Percentiles rank a stretch among this genome's conserved stretches.
These are phyloP conservation scores for Leptoclinus maculatus DNA, from an alignment of 2,797 vertebrate genomes.

Conservation along the genomic window DNA sequence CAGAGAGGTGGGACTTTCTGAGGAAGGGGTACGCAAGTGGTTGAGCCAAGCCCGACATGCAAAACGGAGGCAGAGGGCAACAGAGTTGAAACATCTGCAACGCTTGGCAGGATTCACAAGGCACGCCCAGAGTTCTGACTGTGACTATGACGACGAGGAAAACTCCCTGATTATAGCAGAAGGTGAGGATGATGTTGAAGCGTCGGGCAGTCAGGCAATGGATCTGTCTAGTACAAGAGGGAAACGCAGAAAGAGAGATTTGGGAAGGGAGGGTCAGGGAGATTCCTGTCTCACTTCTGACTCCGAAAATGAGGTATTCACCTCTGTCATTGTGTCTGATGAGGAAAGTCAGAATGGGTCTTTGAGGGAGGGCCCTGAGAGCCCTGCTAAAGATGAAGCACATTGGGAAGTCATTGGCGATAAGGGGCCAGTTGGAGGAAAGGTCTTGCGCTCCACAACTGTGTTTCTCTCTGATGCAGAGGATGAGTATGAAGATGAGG, in stretches of 20 bases:
- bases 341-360: constrained; percentile 84
- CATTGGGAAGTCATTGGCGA: constrained; percentile 70
- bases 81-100: constrained; percentile 46
- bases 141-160: constrained; percentile 83
- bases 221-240: constrained; percentile 81
- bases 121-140: constrained; percentile 56
- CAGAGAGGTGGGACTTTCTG: constrained; percentile 84
- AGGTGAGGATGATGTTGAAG: constrained; percentile 78
- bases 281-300: constrained; percentile 86
- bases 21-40: constrained; percentile 84
- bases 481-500: constrained; percentile 86
- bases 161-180: constrained; percentile 82
- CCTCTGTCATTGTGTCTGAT: constrained; percentile 85
- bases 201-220: constrained; percentile 78
- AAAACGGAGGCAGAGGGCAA: constrained; percentile 74
- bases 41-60: constrained; percentile 76
- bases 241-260: constrained; percentile 65
- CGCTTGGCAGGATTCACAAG: constrained; percentile 22
- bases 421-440: constrained; percentile 78
- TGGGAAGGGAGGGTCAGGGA: constrained; percentile 70
- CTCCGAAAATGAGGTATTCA: constrained; percentile 85
- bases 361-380: constrained; percentile 72
- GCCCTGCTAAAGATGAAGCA: constrained; percentile 76
- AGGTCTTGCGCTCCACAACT: constrained; percentile 86
- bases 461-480: constrained; percentile 88